Evolutionary conservation across 2,113 vertebrate genomes (phyloP).

Genomic region (Pseudorasbora parva): DNA sequence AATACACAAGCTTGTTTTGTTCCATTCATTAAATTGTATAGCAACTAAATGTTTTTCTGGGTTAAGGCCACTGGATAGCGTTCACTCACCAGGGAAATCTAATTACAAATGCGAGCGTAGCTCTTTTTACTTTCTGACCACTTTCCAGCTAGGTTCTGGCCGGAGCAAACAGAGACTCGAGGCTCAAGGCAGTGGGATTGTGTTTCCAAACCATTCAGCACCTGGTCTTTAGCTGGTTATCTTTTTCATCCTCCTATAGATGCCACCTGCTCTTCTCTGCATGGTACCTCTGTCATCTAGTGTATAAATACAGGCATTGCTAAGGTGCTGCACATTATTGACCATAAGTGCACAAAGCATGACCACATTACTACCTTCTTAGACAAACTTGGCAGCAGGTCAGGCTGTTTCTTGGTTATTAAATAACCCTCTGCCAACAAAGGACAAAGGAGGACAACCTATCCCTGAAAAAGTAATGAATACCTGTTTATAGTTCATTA

Average conservation of each 20-base stretch:
- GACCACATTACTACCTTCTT: slow-evolving; percentile 46
- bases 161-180: slow-evolving; percentile 38
- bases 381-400: slow-evolving; percentile 48
- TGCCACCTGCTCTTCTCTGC: slow-evolving; percentile 43
- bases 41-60: not conserved
- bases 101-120: slow-evolving; percentile 42
- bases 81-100: slow-evolving; percentile 48
- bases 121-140: slow-evolving; percentile 58
- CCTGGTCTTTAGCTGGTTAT: slow-evolving; percentile 52
- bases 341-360: slow-evolving; percentile 39
- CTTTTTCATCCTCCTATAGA: slow-evolving; percentile 31
- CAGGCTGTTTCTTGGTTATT: slow-evolving; percentile 59
- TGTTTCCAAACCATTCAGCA: slow-evolving; percentile 49
- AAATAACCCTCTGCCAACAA: slow-evolving; percentile 60
- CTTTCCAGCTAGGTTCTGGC: slow-evolving; percentile 32
- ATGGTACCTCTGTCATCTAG: slow-evolving; percentile 16
- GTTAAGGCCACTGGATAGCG: slow-evolving; percentile 17
- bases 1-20: not conserved
- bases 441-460: slow-evolving; percentile 52
- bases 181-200: slow-evolving; percentile 18
- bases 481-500: slow-evolving; percentile 61
- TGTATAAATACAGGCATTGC: slow-evolving; percentile 28
- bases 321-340: slow-evolving; percentile 32
- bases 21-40: not conserved
- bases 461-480: slow-evolving; percentile 56